Evolutionary conservation across 2,888 invertebrate species (phyloP).

Genomic region (Pristionchus fissidentatus): DNA sequence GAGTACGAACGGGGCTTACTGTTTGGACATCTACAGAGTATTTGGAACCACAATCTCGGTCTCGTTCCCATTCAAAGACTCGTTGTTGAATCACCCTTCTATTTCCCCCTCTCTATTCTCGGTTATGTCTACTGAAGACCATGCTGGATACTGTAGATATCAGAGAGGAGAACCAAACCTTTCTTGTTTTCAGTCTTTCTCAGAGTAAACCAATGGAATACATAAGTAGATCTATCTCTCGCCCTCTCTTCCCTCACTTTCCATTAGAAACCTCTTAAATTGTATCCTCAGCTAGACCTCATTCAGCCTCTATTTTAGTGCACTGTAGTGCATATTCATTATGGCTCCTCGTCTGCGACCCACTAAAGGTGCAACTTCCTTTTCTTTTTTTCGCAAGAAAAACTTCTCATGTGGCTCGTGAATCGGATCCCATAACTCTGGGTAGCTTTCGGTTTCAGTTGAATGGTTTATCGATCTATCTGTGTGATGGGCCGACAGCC

Average conservation of each 20-base stretch:
- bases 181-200: neutral
- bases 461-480: constrained; percentile 23
- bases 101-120: neutral
- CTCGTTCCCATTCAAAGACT: constrained; percentile 34
- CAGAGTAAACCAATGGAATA: constrained; percentile 13
- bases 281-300: neutral
- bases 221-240: neutral
- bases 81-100: too few species aligned
- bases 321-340: neutral
- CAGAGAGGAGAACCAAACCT: neutral
- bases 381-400: neutral
- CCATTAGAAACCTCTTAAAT: neutral
- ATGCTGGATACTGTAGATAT: neutral
- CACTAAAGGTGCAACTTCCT: constrained; percentile 29
- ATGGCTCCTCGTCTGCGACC: neutral
- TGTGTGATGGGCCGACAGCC: neutral
- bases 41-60: constrained; percentile 42
- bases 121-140: neutral
- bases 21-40: constrained; percentile 2
- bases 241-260: neutral
- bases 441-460: neutral
- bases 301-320: too few species aligned
- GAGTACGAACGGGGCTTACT: neutral
- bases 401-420: neutral
- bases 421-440: constrained; percentile 37